Conservation (phyloP, 2,888 invertebrate genomes). For the Ditula angustiorana region DNA sequence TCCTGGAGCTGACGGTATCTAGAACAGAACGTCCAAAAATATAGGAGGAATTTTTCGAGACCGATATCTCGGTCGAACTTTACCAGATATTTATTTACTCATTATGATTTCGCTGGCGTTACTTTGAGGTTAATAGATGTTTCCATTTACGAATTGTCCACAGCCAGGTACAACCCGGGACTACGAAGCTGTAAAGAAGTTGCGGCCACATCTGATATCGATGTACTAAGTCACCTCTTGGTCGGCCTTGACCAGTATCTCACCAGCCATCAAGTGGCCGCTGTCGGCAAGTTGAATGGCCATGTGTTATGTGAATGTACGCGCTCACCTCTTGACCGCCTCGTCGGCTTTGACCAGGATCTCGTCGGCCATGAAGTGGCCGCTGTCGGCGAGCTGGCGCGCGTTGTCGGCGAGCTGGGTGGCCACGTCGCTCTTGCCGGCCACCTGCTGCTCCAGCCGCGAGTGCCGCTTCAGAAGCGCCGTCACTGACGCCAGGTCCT, state of each 20-base stretch:
- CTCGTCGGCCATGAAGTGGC: constrained; percentile 96
- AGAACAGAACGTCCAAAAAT: not conserved
- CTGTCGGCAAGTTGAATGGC: too few species aligned
- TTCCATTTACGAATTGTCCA: too few species aligned
- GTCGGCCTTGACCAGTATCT: not conserved
- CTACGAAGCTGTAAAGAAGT: too few species aligned
- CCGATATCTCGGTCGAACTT: too few species aligned
- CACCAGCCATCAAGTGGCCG: too few species aligned
- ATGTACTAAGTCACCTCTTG: too few species aligned
- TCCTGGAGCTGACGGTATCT: constrained; percentile 93
- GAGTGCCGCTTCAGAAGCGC: constrained; percentile 92
- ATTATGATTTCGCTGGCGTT: too few species aligned
- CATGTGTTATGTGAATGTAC: not conserved
- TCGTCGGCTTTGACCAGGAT: constrained; percentile 89
- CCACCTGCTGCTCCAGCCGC: constrained; percentile 94
- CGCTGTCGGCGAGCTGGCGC: constrained; percentile 90
- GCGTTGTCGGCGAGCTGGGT: constrained; percentile 92
- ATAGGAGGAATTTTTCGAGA: too few species aligned
- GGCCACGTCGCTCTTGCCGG: constrained; percentile 93
- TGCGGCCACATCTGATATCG: too few species aligned
- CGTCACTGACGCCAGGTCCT: constrained; percentile 94
- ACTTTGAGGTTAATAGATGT: too few species aligned
- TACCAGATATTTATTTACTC: too few species aligned
- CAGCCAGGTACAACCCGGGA: too few species aligned
- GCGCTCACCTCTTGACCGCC: constrained; percentile 60